These are phyloP conservation scores for Balanococcus diminutus DNA, from an alignment of 2,888 invertebrate genomes.

Conservation along the genomic window DNA sequence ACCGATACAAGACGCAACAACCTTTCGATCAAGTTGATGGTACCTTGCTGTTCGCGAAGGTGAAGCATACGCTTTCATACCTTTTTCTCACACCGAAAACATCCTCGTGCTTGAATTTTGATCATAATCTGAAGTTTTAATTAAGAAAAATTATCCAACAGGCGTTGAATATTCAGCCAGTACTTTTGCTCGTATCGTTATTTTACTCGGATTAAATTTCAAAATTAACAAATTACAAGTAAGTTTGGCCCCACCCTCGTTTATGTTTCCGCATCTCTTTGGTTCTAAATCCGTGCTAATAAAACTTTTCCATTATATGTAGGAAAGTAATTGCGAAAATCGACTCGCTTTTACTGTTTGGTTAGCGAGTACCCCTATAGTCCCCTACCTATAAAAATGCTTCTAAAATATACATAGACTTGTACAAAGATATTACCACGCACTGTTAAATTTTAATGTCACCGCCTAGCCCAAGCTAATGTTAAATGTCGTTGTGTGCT, in stretches of 20 bases:
- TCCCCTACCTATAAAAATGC: neutral
- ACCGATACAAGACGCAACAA: neutral
- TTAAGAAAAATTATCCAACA: neutral
- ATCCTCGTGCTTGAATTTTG: neutral
- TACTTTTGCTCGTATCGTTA: neutral
- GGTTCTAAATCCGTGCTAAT: no score
- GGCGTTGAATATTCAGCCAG: neutral
- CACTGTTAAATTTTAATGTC: conserved; percentile 10
- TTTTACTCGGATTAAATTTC: neutral
- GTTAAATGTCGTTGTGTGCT: neutral
- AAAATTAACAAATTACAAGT: conserved; percentile 6
- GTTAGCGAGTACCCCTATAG: neutral
- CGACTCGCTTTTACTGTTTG: neutral
- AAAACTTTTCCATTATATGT: neutral
- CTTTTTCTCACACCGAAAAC: neutral
- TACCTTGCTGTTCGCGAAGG: neutral
- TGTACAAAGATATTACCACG: neutral
- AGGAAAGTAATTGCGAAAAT: neutral
- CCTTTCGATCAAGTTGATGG: neutral
- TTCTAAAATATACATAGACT: neutral
- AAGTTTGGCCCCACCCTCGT: no score
- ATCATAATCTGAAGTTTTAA: neutral
- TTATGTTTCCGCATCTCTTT: neutral
- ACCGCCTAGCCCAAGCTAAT: neutral
- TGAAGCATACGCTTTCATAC: neutral